phyloP scores from a whole-genome alignment of 1,140 invertebrate species.

The Bombus confusus region DNA sequence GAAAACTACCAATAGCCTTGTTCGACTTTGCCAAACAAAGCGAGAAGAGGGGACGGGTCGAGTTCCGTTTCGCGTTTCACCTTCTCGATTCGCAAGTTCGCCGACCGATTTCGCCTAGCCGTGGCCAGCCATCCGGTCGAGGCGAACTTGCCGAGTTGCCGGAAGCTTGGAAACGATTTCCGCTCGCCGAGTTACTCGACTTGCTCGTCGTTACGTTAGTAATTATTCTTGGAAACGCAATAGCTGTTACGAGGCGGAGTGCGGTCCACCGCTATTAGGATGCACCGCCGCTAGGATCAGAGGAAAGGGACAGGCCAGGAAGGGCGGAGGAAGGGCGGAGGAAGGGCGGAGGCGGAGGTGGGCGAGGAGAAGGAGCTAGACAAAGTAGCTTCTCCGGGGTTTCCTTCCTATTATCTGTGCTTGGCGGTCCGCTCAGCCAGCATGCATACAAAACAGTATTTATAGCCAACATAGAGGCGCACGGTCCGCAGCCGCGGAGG shows the following conservation, averaged over 20 bases:
- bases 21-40: no score
- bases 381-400: conserved; percentile 73
- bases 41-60: no score
- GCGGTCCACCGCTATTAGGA: conserved; percentile 41
- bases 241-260: background rate
- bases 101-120: no score
- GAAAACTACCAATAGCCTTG: no score
- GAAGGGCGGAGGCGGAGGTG: background rate
- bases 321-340: background rate
- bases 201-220: conserved; percentile 25
- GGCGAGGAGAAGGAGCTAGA: conserved; percentile 46
- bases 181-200: background rate
- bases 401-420: conserved; percentile 76
- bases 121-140: no score
- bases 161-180: conserved; percentile 18
- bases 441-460: conserved; percentile 78
- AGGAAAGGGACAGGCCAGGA: background rate
- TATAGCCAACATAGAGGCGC: conserved; percentile 65
- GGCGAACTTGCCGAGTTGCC: background rate
- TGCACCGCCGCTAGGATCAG: background rate
- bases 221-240: conserved; percentile 42
- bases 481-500: conserved; percentile 9
- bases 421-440: conserved; percentile 72
- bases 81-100: no score
- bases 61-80: no score